Base-by-base conservation (phyloP, 2,113 vertebrate species). In the Conger conger region DNA sequence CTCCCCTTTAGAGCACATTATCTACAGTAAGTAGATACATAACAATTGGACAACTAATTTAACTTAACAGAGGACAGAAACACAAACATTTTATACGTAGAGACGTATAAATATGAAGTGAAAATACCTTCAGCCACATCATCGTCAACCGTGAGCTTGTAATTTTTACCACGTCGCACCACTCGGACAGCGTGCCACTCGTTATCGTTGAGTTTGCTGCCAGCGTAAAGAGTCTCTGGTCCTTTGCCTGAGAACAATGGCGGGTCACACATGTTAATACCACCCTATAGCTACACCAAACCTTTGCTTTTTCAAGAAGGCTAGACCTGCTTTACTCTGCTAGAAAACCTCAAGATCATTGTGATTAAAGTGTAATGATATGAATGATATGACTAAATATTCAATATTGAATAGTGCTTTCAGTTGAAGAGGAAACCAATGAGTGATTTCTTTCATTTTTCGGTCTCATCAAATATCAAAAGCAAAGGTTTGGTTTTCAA, bases 191-290 rank as follows among this genome's bases (percentile, higher is more conserved):
- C 96, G 94, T 99, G 98, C 98, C 98, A 99, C 30, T 98, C 97
- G 0, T 99, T 98, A 95, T 99, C 97, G 80, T 99, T 99, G 91
- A 99, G 96, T 82, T 99, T 99, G 93, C 99, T 97, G 84, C 98
- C 98, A 15, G 98, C 98, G 84, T 97, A 98, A 86, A 99, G 96
- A 79, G 96, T 97, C 93, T 99, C 98, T 30, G 98, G 98, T 87
- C 98, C 98, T 90, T 99, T 99, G 96, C 98, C 98, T 99, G 95
- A 91, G 90, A 92, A 94, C 89, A 91, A 94, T 50, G 89, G 89
- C 88, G 83, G 81, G 90, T 93, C 92, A 94, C 8, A 86, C 86
- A 90, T n/a, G 89, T 89, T 83, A 84, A 2, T 77, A 86, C 87
- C 85, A 82, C 77, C 35, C 54, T 45, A 87, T 60, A 38, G 16